These are phyloP conservation scores for Drosophila leontia DNA, from an alignment of 1,140 invertebrate genomes.

Conservation along the genomic window DNA sequence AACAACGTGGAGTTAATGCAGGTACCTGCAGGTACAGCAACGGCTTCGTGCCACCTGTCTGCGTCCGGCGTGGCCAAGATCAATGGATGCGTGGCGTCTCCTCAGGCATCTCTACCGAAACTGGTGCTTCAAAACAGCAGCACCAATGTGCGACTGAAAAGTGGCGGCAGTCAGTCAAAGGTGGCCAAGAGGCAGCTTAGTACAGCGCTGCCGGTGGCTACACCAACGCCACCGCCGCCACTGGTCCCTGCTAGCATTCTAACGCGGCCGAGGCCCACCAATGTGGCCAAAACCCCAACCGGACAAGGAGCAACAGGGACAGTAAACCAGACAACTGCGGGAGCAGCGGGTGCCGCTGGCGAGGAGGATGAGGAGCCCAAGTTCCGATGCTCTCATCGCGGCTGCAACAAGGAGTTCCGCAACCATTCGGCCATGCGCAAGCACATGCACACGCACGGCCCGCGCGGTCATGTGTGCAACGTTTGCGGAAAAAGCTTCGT, in stretches of 20 bases:
- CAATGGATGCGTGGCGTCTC: slow-evolving; percentile 10
- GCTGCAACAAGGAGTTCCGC: slow-evolving; percentile 97
- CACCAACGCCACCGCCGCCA: slow-evolving; percentile 88
- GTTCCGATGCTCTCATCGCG: slow-evolving; percentile 96
- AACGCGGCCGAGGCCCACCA: slow-evolving; percentile 21
- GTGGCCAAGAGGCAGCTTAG: slow-evolving; percentile 88
- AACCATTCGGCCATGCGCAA: slow-evolving; percentile 99
- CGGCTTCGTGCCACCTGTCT: neutral
- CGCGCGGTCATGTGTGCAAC: slow-evolving; percentile 97
- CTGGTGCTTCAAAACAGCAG: slow-evolving; percentile 72
- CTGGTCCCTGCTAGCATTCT: slow-evolving; percentile 87
- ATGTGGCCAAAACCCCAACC: slow-evolving; percentile 34
- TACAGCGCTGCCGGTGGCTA: slow-evolving; percentile 1
- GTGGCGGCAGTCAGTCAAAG: slow-evolving; percentile 33
- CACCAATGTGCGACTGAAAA: slow-evolving; percentile 76
- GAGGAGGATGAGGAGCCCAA: slow-evolving; percentile 70
- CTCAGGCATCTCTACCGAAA: slow-evolving; percentile 47
- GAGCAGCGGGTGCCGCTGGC: slow-evolving; percentile 4
- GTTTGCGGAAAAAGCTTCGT: slow-evolving; percentile 99
- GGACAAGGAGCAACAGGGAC: neutral
- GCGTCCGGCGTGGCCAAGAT: slow-evolving; percentile 14
- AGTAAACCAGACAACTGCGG: slow-evolving; percentile 86
- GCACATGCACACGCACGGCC: slow-evolving; percentile 98
- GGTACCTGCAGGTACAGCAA: slow-evolving; percentile 5
- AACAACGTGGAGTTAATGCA: slow-evolving; percentile 60